These are phyloP conservation scores for Maccullochella peelii DNA, from an alignment of 2,113 vertebrate species.

Conservation along the genomic window DNA sequence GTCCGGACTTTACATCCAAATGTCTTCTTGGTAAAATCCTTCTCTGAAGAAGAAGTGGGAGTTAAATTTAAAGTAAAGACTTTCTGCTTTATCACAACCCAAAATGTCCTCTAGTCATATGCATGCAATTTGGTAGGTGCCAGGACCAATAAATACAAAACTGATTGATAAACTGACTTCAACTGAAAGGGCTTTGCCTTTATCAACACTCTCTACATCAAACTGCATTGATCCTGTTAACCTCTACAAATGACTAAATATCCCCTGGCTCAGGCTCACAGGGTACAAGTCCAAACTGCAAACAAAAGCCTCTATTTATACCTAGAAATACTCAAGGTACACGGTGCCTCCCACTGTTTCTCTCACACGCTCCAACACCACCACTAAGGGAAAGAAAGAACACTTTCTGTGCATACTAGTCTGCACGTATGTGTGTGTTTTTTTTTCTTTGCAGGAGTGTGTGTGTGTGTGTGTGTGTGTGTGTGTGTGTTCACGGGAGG, in stretches of 20 bases:
- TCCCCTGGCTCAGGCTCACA: constrained; percentile 3
- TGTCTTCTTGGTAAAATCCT: background rate
- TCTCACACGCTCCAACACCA: constrained; percentile 32
- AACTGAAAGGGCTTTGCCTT: constrained; percentile 21
- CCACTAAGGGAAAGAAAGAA: constrained; percentile 52
- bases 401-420: constrained; percentile 58
- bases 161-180: constrained; percentile 31
- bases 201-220: constrained; percentile 28
- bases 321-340: constrained; percentile 32
- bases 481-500: constrained; percentile 60
- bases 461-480: constrained; percentile 34
- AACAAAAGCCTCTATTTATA: constrained; percentile 75
- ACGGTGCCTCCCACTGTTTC: constrained; percentile 57
- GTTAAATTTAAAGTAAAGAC: background rate
- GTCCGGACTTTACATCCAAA: constrained; percentile 12
- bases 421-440: constrained; percentile 20
- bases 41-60: background rate
- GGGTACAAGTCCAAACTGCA: constrained; percentile 20
- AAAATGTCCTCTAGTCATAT: background rate
- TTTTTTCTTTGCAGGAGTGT: constrained; percentile 11
- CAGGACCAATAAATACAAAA: constrained; percentile 42
- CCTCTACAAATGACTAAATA: constrained; percentile 49
- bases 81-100: background rate
- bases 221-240: constrained; percentile 57
- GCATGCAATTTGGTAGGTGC: constrained; percentile 26